Base-by-base conservation (phyloP, 2,797 vertebrate species). In the Characodon lateralis region DNA sequence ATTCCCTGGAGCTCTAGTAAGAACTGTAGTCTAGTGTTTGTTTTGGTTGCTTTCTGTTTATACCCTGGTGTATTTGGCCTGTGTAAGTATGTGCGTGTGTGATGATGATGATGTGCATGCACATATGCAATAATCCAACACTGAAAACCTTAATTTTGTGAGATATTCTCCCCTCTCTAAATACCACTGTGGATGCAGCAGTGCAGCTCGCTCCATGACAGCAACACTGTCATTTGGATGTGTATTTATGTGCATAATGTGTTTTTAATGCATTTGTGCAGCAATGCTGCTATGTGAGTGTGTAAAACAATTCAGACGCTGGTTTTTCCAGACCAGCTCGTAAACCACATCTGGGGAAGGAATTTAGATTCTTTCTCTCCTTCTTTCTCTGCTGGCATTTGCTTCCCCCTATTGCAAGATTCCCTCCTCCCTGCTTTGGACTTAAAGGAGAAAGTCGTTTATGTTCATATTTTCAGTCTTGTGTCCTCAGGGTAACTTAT, bases 281-380 rank as follows among this genome's bases (percentile, higher is more conserved):
- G 86, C 86, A 86, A 76, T 92, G 88, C 86, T 85, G 66, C 76
- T 87, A 85, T 88, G 87, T 92, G 88, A 74, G 78, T 92, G 93
- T 90, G 91, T 92, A 89, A 90, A 93, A 92, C 88, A 84, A 91
- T 91, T 93, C 90, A 93, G 93, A 93, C 87, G 70, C 89, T 88
- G 89, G 65, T 92, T 93, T 93, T 93, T 94, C 92, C 92, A 94
- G 93, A 91, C 92, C 87, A 92, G 92, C 94, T 95, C 92, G 91
- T 95, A 95, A 95, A 95, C 92, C 93, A 95, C 94, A 95, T 95
- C 94, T 95, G 94, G 92, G 89, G 89, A 95, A 94, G 92, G 92
- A 94, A 95, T 95, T 95, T 93, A 94, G 93, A 94, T 94, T 94
- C 91, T 91, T 93, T 91, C 89, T 79, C 92, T 91, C 87, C 63